Evolutionary conservation across 1,140 invertebrate species (phyloP), one percentile per base, ranked within the genome.

Genomic region (Venturia canescens): DNA sequence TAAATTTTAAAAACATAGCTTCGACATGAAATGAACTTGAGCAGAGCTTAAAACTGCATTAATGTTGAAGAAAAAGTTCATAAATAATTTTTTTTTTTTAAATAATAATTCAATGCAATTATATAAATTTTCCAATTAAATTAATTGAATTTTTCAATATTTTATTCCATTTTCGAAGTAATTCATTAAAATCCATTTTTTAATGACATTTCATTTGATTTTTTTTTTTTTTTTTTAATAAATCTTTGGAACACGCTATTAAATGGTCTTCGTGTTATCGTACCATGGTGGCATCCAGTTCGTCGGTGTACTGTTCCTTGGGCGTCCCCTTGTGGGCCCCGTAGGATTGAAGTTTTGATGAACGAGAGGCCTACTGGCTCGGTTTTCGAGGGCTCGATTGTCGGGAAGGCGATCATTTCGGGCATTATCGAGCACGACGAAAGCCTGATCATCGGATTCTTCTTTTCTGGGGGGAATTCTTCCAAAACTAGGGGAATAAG

Each of bases 231-330:
- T 3, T 34, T 34, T 34, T 34, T 3, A 34, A 3, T 34, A 34
- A 34, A 34, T 7, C 18, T 27, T 66, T 66, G 1, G 26, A 13
- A 13, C 27, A 57, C 53, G 53, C n/a, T 44, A 11, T 84, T 84
- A 91, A 75, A 89, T 90, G 23, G 87, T 89, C 72, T 87, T 90
- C 26, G 87, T 89, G 79, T 86, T 91, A 60, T 92, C 91, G 78
- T 91, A 91, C 91, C 91, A 92, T 0, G 90, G 89, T 53, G 89
- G 89, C 90, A 92, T 91, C 91, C 91, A 92, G 67, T 89, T 91
- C 0, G 90, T 82, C 21, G 90, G 87, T 18, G 89, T 87, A 83
- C 84, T 83, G 53, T 87, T 87, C 72, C 83, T 85, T 1, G 76
- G 69, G 15, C 84, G 83, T 53, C 16, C 83, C 81, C 79, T 84